phyloP scores from a whole-genome alignment of 2,888 invertebrate species.

The Orthosia incerta region DNA sequence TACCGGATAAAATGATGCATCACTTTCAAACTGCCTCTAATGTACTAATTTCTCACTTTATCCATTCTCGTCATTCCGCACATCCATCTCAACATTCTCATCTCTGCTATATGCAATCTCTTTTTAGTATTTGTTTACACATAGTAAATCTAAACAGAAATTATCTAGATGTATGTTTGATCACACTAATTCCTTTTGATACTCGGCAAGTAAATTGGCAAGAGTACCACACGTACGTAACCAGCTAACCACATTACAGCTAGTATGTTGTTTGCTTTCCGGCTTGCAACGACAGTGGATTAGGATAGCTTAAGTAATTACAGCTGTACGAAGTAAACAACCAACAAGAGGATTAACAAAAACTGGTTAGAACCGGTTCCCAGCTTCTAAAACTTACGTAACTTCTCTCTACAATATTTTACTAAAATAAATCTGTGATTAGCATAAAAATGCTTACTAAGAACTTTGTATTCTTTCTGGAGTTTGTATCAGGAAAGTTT shows the following conservation, averaged over 20 bases:
- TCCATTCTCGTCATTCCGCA: too few species aligned
- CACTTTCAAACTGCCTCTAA: too few species aligned
- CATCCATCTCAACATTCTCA: too few species aligned
- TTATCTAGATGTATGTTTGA: constrained; percentile 34
- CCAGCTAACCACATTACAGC: constrained; percentile 56
- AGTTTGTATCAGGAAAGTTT: constrained; percentile 19
- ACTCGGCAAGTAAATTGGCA: constrained; percentile 50
- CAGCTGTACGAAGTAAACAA: constrained; percentile 44
- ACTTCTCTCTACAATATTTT: constrained; percentile 17
- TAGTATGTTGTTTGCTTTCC: constrained; percentile 53
- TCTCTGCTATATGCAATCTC: too few species aligned
- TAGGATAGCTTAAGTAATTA: constrained; percentile 65
- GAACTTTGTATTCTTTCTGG: constrained; percentile 20
- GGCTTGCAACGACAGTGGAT: constrained; percentile 60
- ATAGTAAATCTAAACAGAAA: constrained; percentile 23
- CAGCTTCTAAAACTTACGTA: constrained; percentile 29
- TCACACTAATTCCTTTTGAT: constrained; percentile 54
- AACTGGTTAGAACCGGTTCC: constrained; percentile 39
- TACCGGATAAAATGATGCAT: too few species aligned
- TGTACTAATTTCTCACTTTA: too few species aligned
- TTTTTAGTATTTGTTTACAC: constrained; percentile 11
- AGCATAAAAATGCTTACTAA: neutral
- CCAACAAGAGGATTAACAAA: constrained; percentile 52
- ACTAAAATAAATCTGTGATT: constrained; percentile 14
- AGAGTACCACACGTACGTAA: constrained; percentile 56